These are phyloP conservation scores for Stegodyphus mimosarum DNA, from an alignment of 1,140 invertebrate genomes.

Conservation along the genomic window DNA sequence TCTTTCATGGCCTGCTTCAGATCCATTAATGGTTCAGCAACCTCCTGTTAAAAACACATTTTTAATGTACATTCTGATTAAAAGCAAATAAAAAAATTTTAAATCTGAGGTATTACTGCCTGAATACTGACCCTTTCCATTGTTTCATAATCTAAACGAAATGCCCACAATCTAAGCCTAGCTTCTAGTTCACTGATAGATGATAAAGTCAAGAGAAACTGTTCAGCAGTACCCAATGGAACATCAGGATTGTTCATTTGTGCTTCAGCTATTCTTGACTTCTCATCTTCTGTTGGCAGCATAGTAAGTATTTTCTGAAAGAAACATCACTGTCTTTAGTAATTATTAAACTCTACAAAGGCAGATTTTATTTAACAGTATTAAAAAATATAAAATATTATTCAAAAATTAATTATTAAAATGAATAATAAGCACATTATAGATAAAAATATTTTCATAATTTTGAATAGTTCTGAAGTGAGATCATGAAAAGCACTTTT, in stretches of 20 bases:
- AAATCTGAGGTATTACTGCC: not conserved
- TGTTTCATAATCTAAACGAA: constrained; percentile 97
- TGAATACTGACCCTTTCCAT: constrained; percentile 81
- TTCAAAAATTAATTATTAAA: no score
- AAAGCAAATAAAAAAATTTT: not conserved
- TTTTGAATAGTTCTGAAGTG: no score
- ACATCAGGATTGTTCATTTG: constrained; percentile 93
- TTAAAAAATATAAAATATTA: no score
- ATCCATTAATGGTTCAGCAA: constrained; percentile 98
- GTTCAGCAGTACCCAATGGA: constrained; percentile 96
- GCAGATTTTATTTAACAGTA: no score
- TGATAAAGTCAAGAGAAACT: constrained; percentile 94
- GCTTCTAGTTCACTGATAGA: constrained; percentile 96
- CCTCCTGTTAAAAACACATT: constrained; percentile 76
- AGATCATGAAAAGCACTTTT: no score
- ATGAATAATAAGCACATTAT: no score
- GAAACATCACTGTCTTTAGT: no score
- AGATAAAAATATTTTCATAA: no score
- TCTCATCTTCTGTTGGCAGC: constrained; percentile 97
- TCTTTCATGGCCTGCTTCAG: constrained; percentile 95
- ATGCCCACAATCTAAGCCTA: constrained; percentile 92
- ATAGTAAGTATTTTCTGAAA: constrained; percentile 89
- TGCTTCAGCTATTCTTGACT: constrained; percentile 94
- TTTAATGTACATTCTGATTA: not conserved
- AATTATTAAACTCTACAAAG: no score